Conservation (phyloP, 2,797 vertebrate genomes). For the Dromococcyx pavoninus region DNA sequence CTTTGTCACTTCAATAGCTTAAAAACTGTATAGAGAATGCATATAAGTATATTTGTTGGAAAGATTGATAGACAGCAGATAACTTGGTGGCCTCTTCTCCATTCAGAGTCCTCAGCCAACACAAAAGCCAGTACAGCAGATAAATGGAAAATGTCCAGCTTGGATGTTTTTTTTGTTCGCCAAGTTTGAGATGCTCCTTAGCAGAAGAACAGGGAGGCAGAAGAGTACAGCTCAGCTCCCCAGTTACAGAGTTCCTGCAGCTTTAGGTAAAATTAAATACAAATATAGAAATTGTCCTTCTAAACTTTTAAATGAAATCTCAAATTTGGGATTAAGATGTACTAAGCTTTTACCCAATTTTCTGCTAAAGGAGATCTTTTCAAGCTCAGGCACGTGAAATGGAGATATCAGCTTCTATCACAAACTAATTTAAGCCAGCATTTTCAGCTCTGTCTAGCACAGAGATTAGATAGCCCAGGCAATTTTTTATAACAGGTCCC, state of each 20-base stretch:
- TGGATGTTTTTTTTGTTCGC: not conserved
- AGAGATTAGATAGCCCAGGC: constrained; percentile 60
- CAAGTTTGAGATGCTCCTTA: not conserved
- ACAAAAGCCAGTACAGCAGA: not conserved
- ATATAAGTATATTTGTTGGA: not conserved
- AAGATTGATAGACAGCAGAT: not conserved
- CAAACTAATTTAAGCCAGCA: constrained; percentile 61
- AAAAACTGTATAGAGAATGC: not conserved
- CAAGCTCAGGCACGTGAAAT: constrained; percentile 46
- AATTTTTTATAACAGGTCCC: constrained; percentile 39
- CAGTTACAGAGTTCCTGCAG: constrained; percentile 3
- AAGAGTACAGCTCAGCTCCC: not conserved
- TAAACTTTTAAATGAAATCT: constrained; percentile 50
- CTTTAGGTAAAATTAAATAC: constrained; percentile 60
- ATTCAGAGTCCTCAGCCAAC: not conserved
- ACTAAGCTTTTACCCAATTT: constrained; percentile 65
- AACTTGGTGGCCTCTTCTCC: not conserved
- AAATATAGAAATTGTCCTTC: constrained; percentile 10
- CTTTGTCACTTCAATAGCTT: not conserved
- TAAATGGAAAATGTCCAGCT: not conserved
- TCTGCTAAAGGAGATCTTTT: constrained; percentile 60
- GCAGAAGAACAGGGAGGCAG: not conserved
- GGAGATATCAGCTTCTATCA: constrained; percentile 64
- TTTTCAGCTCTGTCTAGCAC: constrained; percentile 62
- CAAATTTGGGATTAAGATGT: constrained; percentile 52